These are phyloP conservation scores for Pagetopsis macropterus DNA, from an alignment of 2,797 vertebrate genomes.

Conservation along the genomic window DNA sequence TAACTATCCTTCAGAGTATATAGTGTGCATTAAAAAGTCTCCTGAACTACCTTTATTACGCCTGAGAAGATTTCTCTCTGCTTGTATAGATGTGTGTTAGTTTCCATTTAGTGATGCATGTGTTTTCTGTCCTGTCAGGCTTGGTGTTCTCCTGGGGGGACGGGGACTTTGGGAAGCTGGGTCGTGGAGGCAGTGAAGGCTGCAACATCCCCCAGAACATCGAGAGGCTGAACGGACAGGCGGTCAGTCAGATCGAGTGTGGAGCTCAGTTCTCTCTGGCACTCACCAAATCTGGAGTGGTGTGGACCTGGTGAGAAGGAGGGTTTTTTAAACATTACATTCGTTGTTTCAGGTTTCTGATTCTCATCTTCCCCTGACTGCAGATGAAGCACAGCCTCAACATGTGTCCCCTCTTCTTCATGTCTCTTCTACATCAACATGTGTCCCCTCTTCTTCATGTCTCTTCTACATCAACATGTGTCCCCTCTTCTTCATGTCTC, in stretches of 20 bases:
- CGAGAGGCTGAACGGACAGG: constrained; percentile 95
- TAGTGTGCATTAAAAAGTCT: too few species aligned
- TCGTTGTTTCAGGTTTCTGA: too few species aligned
- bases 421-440: too few species aligned
- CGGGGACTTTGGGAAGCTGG: constrained; percentile 97
- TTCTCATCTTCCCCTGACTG: too few species aligned
- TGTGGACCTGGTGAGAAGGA: constrained; percentile 95
- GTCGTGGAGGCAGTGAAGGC: constrained; percentile 97
- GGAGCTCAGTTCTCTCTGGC: constrained; percentile 98
- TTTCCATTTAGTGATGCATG: not conserved
- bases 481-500: too few species aligned
- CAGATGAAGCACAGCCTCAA: too few species aligned
- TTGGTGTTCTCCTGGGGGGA: constrained; percentile 99
- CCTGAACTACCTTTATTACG: not conserved
- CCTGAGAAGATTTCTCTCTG: not conserved
- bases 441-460: too few species aligned
- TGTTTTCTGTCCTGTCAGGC: constrained; percentile 75
- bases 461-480: too few species aligned
- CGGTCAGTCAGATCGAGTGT: constrained; percentile 97
- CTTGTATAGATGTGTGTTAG: not conserved
- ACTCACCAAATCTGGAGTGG: constrained; percentile 96
- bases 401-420: too few species aligned
- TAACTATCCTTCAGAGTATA: too few species aligned
- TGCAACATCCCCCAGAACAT: constrained; percentile 99
- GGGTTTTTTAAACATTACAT: too few species aligned